phyloP scores from a whole-genome alignment of 2,797 vertebrate genomes.

The Hypotaenidia okinawae region DNA sequence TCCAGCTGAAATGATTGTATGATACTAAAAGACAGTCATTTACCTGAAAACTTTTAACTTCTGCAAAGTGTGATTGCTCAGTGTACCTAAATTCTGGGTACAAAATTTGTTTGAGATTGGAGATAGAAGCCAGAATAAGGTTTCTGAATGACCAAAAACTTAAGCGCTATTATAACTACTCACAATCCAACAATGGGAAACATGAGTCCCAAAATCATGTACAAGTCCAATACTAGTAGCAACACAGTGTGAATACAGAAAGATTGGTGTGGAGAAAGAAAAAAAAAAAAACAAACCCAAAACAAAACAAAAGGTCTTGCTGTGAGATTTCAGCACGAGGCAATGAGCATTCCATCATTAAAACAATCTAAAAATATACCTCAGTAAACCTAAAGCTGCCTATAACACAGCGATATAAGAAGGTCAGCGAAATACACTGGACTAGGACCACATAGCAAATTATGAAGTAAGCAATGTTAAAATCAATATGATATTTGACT shows the following conservation, averaged over 20 bases:
- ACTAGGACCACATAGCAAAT: conserved; percentile 27
- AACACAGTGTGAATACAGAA: neutral
- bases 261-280: fast-evolving
- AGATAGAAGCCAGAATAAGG: fast-evolving
- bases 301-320: neutral
- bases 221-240: neutral
- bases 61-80: neutral
- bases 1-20: too few species aligned
- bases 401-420: neutral
- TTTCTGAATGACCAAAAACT: neutral
- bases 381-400: neutral
- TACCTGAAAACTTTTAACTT: neutral
- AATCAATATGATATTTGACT: conserved; percentile 69
- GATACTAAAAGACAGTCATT: neutral
- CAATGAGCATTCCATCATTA: neutral
- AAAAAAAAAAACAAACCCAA: too few species aligned
- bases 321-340: neutral
- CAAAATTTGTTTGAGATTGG: neutral
- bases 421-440: conserved; percentile 16
- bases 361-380: neutral
- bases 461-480: conserved; percentile 34
- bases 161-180: neutral
- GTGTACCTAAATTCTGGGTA: neutral
- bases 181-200: neutral
- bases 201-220: neutral